Evolutionary conservation across 2,113 vertebrate genomes (phyloP).

Genomic region (Vulpes vulpes): DNA sequence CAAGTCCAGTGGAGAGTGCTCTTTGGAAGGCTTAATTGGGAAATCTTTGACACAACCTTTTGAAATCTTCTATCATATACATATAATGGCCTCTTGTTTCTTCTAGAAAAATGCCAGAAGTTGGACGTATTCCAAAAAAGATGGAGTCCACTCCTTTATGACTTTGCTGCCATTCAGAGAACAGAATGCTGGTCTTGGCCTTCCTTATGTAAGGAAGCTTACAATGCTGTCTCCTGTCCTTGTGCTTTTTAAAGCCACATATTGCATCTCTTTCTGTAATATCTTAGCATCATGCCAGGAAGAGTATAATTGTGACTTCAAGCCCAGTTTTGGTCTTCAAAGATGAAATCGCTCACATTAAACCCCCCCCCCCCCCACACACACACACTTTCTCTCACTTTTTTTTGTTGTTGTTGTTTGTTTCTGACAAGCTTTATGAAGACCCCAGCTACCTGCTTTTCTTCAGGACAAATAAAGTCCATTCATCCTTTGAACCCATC

Average conservation of each 20-base stretch:
- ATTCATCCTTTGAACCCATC: background rate
- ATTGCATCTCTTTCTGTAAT: background rate
- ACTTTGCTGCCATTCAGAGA: background rate
- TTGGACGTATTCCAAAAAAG: background rate
- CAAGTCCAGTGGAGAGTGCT: background rate
- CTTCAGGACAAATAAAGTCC: background rate
- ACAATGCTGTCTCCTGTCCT: background rate
- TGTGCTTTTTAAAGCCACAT: conserved; percentile 9
- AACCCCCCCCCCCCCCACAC: no score
- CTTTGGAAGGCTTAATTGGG: background rate
- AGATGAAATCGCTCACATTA: conserved; percentile 28
- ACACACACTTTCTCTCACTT: no score
- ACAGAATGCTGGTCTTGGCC: background rate
- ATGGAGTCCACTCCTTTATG: background rate
- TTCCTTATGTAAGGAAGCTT: background rate
- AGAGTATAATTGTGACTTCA: conserved; percentile 40
- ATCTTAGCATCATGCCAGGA: background rate
- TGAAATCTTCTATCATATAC: background rate
- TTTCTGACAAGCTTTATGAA: background rate
- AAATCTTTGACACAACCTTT: background rate
- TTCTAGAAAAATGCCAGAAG: background rate
- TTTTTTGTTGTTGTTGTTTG: no score
- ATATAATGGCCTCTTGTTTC: background rate
- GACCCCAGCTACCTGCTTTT: background rate
- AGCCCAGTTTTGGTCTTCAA: background rate